Percentiles rank a stretch among this genome's conserved stretches.
phyloP scores from a whole-genome alignment of 2,113 vertebrate species.

The Eurypyga helias region DNA sequence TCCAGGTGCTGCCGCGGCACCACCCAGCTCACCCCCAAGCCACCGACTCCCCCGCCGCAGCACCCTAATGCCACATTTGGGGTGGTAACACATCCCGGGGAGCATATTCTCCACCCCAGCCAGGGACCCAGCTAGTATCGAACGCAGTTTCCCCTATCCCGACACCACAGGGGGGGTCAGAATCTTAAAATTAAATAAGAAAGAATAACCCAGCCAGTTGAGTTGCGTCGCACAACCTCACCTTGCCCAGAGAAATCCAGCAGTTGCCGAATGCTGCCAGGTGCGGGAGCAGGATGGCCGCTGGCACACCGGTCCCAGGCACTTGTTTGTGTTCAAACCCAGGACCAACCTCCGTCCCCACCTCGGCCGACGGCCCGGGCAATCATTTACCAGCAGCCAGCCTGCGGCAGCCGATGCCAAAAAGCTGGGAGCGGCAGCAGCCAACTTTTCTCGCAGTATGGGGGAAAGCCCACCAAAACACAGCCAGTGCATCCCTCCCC shows the following conservation, averaged over 20 bases:
- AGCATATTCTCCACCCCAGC: too few species aligned
- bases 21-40: background rate
- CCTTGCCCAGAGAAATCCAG: background rate
- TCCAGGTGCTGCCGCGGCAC: background rate
- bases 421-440: background rate
- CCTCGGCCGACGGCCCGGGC: rapidly evolving
- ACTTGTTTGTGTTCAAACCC: background rate
- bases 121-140: rapidly evolving
- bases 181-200: background rate
- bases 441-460: rapidly evolving
- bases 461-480: rapidly evolving
- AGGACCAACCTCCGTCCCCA: background rate
- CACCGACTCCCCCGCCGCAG: rapidly evolving
- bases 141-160: rapidly evolving
- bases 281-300: background rate
- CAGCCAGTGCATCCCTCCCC: background rate
- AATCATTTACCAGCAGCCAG: constrained; percentile 52
- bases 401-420: rapidly evolving
- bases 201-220: rapidly evolving
- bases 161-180: rapidly evolving
- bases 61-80: background rate
- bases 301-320: background rate
- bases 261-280: rapidly evolving
- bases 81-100: rapidly evolving
- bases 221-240: background rate